Base-by-base conservation (phyloP, 2,888 invertebrate species). In the Clanis bilineata region DNA sequence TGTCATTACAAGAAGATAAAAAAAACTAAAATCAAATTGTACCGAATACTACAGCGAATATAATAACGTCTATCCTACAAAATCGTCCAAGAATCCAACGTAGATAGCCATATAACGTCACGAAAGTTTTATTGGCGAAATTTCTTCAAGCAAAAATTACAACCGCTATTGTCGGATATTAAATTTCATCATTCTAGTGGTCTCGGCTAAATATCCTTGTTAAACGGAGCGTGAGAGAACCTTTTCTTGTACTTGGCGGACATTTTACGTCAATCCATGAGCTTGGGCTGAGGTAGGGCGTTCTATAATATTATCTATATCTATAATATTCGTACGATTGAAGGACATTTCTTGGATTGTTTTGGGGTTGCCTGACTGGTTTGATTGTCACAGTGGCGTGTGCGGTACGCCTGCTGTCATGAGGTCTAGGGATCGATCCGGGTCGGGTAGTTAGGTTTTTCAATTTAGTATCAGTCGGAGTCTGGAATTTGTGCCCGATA, bases 141-240 rank as follows among this genome's bases (percentile, higher is more conserved):
- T 70, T 76, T 73, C 65, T 68, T 76, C 66, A 72, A 72, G 73
- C 76, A 82, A 81, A 76, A 83, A 83, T 76, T 73, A 79, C 68
- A 69, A 66, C 67, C 67, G 66, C 66, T 60, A 68, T 68, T 64
- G 65, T 67, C 66, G 70, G 77, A 78, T 86, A 86, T 86, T 84
- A 87, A 86, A 86, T 85, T 86, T 85, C 80, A 84, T 82, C 82
- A 85, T 83, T 80, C 72, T 70, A 70, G 79, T 79, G 76, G 72
- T 69, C 70, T 73, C 73, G 72, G 68, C 73, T 72, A 81, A 85
- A 84, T 85, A 81, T 84, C 84, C 83, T 80, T 85, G 86, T 80
- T 80, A 72, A 86, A 78, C 84, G 75, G 82, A 77, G 71, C 82
- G 79, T 76, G 64, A 75, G 67, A 60, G 66, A 73, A 74, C 69